A percentile compares a stretch with the other conserved stretches of the same genome.
Conservation (phyloP, 92 coral and sea anemone genomes). For the Anthopleura xanthogrammica region DNA sequence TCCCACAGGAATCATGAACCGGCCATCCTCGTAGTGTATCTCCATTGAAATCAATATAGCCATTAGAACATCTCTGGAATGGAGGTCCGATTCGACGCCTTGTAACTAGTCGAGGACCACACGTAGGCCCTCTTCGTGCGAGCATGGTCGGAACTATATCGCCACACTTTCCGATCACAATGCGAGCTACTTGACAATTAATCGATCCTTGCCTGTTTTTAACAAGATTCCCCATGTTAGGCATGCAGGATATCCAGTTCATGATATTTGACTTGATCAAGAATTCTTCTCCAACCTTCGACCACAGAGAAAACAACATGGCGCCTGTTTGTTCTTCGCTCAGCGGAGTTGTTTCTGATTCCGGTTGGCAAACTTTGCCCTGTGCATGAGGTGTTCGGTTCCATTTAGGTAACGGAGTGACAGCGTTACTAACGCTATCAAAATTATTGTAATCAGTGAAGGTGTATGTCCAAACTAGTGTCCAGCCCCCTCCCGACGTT, state of each 20-base stretch:
- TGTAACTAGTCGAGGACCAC: conserved; percentile 11
- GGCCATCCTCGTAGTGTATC: conserved; percentile 39
- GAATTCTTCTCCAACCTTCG: conserved; percentile 42
- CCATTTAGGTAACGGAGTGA: conserved; percentile 56
- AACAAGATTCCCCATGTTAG: conserved; percentile 41
- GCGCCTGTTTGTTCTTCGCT: conserved; percentile 50
- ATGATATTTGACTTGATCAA: conserved; percentile 68
- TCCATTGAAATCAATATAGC: conserved; percentile 43
- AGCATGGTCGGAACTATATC: not conserved
- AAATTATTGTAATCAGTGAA: conserved; percentile 54
- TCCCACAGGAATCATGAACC: conserved; percentile 62
- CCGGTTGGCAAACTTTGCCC: not conserved
- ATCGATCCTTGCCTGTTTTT: conserved; percentile 17
- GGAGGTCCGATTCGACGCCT: conserved; percentile 9
- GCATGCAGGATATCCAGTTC: conserved; percentile 56
- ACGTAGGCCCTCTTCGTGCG: not conserved
- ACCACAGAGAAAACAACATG: conserved; percentile 48
- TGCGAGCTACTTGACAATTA: conserved; percentile 16
- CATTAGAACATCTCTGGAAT: not conserved
- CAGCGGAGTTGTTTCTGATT: conserved; percentile 32
- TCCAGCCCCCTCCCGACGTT: conserved; percentile 72
- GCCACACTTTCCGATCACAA: conserved; percentile 11
- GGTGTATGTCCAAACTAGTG: conserved; percentile 66
- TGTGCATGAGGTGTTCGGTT: not conserved
- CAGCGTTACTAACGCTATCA: conserved; percentile 30